Base-by-base conservation (phyloP, 1,140 invertebrate genomes). In the Antheraea mylitta region DNA sequence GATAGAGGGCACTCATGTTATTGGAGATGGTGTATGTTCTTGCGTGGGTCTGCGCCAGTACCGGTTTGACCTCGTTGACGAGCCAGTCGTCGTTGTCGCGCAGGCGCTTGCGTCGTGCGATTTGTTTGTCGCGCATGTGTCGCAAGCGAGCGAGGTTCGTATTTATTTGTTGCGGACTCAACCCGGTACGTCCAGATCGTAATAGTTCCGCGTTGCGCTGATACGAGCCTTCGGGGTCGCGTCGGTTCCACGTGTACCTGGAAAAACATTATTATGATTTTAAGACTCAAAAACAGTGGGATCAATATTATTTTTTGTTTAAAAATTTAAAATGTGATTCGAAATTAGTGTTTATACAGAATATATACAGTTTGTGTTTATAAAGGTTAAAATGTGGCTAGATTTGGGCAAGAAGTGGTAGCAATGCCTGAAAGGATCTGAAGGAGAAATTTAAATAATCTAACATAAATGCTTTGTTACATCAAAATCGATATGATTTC, bases 1-100 rank as follows among this genome's bases (percentile, higher is more conserved):
- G 92, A 67, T 93, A 90, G 0, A 93, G 76, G 0, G 86, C 91
- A 71, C 90, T 93, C 67, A 93, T 85, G 70, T 92, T 89, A 71
- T 93, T 93, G 62, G 92, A 80, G 18, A 91, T 73, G 7, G 86
- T 87, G 73, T 92, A 92, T 0, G 91, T 93, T 22, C 85, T 82
- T 0, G 89, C 89, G 58, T 89, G 89, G 0, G 88, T 84, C 7
- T 87, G 84, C 16, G 86, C 81, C 38, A 92, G 73, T 16, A 76
- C 74, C 7, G 83, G 83, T 11, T 68, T 70, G 0, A 74, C 66
- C 58, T 92, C 83, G 79, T 90, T 88, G 30, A 82, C 78, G 3
- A 90, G 85, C 87, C 87, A 89, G 62, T 90, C 87, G 66, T 80
- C 81, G 13, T 70, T 67, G 36, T 84, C 77, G 11, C 77, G 74